Conservation (phyloP, 2,888 invertebrate species). For the Plebejus argus region DNA sequence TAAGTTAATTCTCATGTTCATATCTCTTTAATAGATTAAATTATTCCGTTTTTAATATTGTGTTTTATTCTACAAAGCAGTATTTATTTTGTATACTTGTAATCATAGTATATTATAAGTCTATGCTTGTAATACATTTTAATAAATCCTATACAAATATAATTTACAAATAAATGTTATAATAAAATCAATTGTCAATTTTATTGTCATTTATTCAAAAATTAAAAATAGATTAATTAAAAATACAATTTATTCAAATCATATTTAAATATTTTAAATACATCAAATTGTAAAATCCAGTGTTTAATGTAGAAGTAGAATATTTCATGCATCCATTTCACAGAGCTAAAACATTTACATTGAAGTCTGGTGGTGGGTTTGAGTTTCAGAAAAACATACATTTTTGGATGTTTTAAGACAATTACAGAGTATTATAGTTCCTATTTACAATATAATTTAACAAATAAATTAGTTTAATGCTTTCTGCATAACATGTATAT, state of each 20-base stretch:
- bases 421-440: not conserved
- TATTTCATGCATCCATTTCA: not conserved
- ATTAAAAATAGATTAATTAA: not conserved
- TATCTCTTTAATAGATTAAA: constrained; percentile 64
- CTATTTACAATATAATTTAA: constrained; percentile 22
- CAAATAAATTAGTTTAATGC: constrained; percentile 26
- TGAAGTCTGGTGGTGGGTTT: not conserved
- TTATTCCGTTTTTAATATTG: constrained; percentile 59
- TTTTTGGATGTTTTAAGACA: not conserved
- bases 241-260: not conserved
- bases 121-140: not conserved
- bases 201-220: not conserved
- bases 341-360: no score
- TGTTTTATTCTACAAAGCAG: constrained; percentile 41
- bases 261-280: no score
- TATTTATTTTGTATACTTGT: constrained; percentile 14
- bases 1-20: constrained; percentile 63
- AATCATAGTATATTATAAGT: no score
- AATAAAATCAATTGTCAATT: not conserved
- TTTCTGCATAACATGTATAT: constrained; percentile 91
- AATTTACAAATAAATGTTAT: constrained; percentile 8
- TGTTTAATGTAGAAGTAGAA: not conserved
- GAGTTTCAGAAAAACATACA: not conserved
- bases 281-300: no score
- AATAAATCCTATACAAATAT: not conserved